Percentiles rank a stretch among this genome's conserved stretches.
These are phyloP conservation scores for Taeniopygia guttata DNA, from an alignment of 2,797 vertebrate genomes.

Conservation along the genomic window DNA sequence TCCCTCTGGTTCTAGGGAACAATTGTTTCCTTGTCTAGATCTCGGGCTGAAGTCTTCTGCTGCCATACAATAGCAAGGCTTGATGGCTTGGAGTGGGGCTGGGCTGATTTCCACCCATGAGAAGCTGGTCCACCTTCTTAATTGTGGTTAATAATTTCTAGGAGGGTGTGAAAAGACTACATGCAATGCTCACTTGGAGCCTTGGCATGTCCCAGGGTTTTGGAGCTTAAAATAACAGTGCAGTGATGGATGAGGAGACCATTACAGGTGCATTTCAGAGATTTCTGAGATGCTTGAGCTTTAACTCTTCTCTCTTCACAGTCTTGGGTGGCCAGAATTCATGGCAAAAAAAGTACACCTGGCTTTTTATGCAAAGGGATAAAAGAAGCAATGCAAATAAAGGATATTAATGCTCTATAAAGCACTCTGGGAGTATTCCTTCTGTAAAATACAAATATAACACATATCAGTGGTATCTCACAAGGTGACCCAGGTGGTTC, in stretches of 20 bases:
- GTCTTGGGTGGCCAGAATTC: not conserved
- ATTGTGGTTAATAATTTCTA: not conserved
- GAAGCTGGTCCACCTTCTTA: not conserved
- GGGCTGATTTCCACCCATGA: not conserved
- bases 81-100: not conserved
- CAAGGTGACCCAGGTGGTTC: not conserved
- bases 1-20: not conserved
- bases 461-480: not conserved
- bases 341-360: not conserved
- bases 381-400: slow-evolving; percentile 15
- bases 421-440: slow-evolving; percentile 10
- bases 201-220: not conserved
- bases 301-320: not conserved
- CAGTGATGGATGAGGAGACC: not conserved
- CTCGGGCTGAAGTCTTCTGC: not conserved
- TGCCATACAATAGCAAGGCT: not conserved
- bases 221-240: not conserved
- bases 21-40: not conserved
- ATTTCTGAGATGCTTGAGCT: not conserved
- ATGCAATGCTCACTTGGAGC: not conserved
- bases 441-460: not conserved
- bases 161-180: not conserved
- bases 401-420: slow-evolving; percentile 10
- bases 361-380: slow-evolving; percentile 18
- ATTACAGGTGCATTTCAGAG: not conserved